Conservation (phyloP, 1,140 invertebrate genomes). For the Solenopsis fugax region DNA sequence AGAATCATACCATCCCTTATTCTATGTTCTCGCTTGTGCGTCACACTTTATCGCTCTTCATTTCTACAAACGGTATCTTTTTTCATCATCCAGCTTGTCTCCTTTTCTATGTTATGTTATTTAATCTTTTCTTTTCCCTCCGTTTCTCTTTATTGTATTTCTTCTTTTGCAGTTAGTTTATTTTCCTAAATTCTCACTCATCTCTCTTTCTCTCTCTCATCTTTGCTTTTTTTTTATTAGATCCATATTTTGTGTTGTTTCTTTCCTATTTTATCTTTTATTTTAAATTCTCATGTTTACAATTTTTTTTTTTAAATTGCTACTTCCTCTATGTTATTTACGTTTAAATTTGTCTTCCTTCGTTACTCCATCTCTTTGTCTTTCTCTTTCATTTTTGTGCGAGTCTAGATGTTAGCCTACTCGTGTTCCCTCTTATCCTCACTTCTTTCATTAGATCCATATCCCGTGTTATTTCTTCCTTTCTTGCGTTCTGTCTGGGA, state of each 20-base stretch:
- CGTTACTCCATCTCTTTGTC: neutral
- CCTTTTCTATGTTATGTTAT: neutral
- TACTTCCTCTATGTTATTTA: conserved; percentile 30
- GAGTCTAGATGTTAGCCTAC: neutral
- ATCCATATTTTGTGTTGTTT: conserved; percentile 12
- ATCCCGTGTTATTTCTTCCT: conserved; percentile 50
- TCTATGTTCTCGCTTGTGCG: neutral
- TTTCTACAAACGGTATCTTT: conserved; percentile 24
- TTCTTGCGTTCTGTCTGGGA: conserved; percentile 41
- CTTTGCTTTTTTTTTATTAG: conserved; percentile 30
- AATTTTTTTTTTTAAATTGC: conserved; percentile 26
- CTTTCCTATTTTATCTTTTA: conserved; percentile 14
- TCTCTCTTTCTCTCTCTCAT: neutral
- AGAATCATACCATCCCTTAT: neutral
- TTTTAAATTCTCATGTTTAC: conserved; percentile 2
- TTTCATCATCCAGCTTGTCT: neutral
- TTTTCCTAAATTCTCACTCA: neutral
- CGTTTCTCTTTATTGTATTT: neutral
- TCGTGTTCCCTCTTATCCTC: conserved; percentile 12
- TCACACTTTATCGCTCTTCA: conserved; percentile 19
- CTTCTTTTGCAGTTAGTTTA: neutral
- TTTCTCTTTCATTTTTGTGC: neutral
- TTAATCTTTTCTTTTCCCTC: neutral
- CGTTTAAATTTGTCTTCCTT: conserved; percentile 11
- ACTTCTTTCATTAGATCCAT: conserved; percentile 49